Conservation (phyloP, 1,140 invertebrate genomes). For the Amphibalanus amphitrite region DNA sequence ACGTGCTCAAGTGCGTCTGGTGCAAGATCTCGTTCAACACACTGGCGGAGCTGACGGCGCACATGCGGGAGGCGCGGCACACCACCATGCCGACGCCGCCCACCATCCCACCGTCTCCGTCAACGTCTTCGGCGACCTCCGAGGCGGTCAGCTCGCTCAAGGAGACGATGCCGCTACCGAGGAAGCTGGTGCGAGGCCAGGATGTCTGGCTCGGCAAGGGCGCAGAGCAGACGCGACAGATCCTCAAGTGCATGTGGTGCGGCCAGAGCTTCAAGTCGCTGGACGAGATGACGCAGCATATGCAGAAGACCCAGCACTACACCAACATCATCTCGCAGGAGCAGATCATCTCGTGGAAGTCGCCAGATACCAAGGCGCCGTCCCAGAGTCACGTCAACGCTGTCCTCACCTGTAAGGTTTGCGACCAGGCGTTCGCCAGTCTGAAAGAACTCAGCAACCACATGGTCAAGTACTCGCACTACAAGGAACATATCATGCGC, state of each 20-base stretch:
- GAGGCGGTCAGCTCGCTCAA: conserved; percentile 40
- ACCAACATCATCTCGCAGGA: conserved; percentile 93
- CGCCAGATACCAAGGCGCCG: conserved; percentile 50
- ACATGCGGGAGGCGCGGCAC: conserved; percentile 91
- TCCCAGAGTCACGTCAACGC: conserved; percentile 68
- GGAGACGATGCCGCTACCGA: conserved; percentile 79
- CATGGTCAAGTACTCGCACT: conserved; percentile 97
- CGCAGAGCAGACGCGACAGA: conserved; percentile 90
- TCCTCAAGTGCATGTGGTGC: conserved; percentile 98
- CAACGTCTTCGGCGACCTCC: conserved; percentile 43
- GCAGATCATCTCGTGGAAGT: conserved; percentile 90
- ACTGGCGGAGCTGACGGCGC: conserved; percentile 70
- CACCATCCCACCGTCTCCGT: conserved; percentile 53
- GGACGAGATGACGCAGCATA: conserved; percentile 93
- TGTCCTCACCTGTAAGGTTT: conserved; percentile 91
- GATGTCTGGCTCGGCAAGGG: conserved; percentile 97
- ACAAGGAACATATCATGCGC: conserved; percentile 87
- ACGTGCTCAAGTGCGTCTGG: conserved; percentile 88
- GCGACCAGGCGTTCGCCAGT: conserved; percentile 86
- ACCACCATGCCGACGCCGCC: conserved; percentile 39
- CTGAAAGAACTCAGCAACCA: conserved; percentile 91
- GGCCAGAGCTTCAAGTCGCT: conserved; percentile 86
- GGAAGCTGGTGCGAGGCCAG: conserved; percentile 89
- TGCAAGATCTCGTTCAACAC: conserved; percentile 85
- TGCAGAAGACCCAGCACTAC: conserved; percentile 97